Conservation (phyloP, 2,797 vertebrate species). For the Schizopygopsis pylzovi region DNA sequence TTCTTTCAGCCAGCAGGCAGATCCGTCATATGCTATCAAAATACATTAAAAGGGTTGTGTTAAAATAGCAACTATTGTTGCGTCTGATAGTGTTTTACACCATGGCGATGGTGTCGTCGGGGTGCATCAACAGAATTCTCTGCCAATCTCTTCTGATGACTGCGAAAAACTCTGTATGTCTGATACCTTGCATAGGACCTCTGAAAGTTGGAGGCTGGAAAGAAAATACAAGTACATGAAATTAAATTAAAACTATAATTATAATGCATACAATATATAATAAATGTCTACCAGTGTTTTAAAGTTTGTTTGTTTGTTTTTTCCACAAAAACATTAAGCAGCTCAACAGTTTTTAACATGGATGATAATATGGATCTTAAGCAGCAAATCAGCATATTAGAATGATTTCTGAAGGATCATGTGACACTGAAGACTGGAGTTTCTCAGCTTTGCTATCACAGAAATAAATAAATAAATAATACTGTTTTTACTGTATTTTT, state of each 20-base stretch:
- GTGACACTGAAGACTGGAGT: not conserved
- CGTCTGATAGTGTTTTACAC: slow-evolving; percentile 80
- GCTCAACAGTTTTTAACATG: not conserved
- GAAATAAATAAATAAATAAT: not conserved
- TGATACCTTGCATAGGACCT: slow-evolving; percentile 87
- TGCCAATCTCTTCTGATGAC: slow-evolving; percentile 80
- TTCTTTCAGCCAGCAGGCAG: slow-evolving; percentile 54
- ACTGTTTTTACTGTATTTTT: not conserved
- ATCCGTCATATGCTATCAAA: slow-evolving; percentile 49
- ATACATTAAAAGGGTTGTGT: slow-evolving; percentile 61
- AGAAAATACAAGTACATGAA: slow-evolving; percentile 37
- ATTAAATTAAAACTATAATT: not conserved
- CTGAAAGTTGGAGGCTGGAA: slow-evolving; percentile 92
- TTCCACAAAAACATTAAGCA: not conserved
- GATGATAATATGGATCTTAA: not conserved
- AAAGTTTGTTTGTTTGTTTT: not conserved
- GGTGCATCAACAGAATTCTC: slow-evolving; percentile 71
- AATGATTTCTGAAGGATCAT: not conserved
- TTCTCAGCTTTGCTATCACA: no score
- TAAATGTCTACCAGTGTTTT: not conserved
- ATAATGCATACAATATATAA: not conserved
- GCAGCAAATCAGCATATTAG: not conserved
- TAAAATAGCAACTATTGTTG: slow-evolving; percentile 79
- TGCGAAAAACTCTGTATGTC: slow-evolving; percentile 82
- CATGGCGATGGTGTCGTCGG: slow-evolving; percentile 84